Base-by-base conservation (phyloP, 1,140 invertebrate species). In the Hirudo medicinalis region DNA sequence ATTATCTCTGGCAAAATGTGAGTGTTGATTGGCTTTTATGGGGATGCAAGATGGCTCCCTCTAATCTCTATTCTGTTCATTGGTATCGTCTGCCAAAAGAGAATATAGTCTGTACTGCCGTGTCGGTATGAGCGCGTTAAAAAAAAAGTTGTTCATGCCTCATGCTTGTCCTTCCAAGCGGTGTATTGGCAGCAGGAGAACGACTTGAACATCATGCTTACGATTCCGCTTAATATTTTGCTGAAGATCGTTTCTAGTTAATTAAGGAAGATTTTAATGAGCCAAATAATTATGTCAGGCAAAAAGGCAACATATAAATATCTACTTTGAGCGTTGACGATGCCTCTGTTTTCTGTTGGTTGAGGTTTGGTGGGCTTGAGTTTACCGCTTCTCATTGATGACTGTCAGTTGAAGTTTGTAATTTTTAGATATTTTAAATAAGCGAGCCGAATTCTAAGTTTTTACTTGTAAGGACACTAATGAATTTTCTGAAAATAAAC, bases 111-210 rank as follows among this genome's bases (percentile, higher is more conserved):
- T 49, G 43, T 49, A 13, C 11, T 49, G 9, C 11, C 15, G 13
- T 49, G 4, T 17, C 11, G 0, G 13, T 49, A 8, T 49, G 15
- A 49, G 9, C n/a, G n/a, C n/a, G n/a, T 49, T 17, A 11, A 2
- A 49, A 49, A 49, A 49, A 17, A 40, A 40, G 11, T 11, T 15
- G 15, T 17, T 49, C 49, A 29, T 22, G 54, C 69, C 69, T 70
- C 32, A 15, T 49, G 49, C 53, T 49, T 43, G 53, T 36, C 69
- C 22, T 20, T 22, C 69, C 32, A 53, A 22, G 22, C 1, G 11
- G 43, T 49, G 43, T 49, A 53, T 32, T 70, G 69, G 43, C 69
- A 70, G 43, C 69, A 70, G 53, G 53, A 49, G 69, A 70, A 20
- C 1, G 69, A 70, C 53, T 70, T 70, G 43, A 49, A 22, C 22